A percentile compares a stretch with the other conserved stretches of the same genome.
These are phyloP conservation scores for Malacoraja senta DNA, from an alignment of 2,797 vertebrate species.

Conservation along the genomic window DNA sequence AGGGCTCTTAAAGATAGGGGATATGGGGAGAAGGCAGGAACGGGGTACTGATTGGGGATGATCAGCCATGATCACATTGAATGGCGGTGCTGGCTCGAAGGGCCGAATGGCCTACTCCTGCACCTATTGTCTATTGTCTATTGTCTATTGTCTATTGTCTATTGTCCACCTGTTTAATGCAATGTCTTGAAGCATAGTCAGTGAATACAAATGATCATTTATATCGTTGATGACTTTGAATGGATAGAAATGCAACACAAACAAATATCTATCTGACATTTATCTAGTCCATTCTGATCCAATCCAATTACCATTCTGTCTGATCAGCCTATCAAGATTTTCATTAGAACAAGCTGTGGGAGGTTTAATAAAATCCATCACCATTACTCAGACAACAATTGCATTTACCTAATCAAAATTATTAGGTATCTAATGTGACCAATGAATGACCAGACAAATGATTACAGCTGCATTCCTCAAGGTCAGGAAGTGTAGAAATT, in stretches of 20 bases:
- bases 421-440: background rate
- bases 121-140: no score
- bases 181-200: no score
- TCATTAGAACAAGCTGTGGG: background rate
- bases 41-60: no score
- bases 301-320: background rate
- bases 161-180: no score
- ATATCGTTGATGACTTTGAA: background rate
- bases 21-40: no score
- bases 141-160: no score
- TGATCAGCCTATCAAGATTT: background rate
- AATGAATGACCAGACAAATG: background rate
- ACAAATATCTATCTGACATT: background rate
- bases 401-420: background rate
- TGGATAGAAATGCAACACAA: background rate
- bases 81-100: no score
- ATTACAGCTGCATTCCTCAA: background rate
- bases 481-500: no score
- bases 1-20: no score
- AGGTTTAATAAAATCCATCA: slow-evolving; percentile 25
- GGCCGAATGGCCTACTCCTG: no score
- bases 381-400: slow-evolving; percentile 3
- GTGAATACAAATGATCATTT: background rate
- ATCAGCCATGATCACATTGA: no score
- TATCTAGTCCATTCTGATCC: background rate